Conservation (phyloP, 2,797 vertebrate genomes). For the Pempheris klunzingeri region DNA sequence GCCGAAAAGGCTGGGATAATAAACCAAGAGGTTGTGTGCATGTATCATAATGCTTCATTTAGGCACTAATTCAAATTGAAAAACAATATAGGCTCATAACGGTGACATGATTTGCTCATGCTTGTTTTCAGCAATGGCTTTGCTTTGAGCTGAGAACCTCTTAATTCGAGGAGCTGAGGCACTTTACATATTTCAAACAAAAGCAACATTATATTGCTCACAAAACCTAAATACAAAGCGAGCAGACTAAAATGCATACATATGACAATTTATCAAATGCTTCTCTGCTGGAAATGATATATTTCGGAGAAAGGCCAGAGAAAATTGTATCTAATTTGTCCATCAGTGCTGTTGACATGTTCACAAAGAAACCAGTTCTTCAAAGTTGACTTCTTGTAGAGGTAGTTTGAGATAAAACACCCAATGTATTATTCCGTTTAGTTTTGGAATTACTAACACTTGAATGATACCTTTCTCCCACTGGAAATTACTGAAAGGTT, state of each 20-base stretch:
- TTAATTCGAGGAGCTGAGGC: constrained; percentile 68
- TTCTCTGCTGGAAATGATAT: constrained; percentile 25
- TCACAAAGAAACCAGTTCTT: constrained; percentile 25
- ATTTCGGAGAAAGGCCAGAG: constrained; percentile 33
- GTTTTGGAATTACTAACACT: neutral
- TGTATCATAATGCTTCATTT: constrained; percentile 80
- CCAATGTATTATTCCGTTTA: neutral
- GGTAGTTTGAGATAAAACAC: neutral
- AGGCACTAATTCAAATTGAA: constrained; percentile 82
- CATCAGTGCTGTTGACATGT: constrained; percentile 37
- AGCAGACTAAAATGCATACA: constrained; percentile 15
- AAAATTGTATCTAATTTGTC: constrained; percentile 41
- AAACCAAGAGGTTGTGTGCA: constrained; percentile 69
- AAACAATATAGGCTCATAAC: constrained; percentile 78
- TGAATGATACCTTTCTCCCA: neutral
- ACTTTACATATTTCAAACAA: constrained; percentile 59
- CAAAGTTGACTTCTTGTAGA: constrained; percentile 5
- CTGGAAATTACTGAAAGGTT: neutral
- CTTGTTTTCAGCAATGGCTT: constrained; percentile 71
- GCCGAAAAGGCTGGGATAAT: constrained; percentile 67
- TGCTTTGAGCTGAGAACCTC: constrained; percentile 66
- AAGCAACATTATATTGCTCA: constrained; percentile 48
- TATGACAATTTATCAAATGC: constrained; percentile 42
- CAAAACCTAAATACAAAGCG: constrained; percentile 49
- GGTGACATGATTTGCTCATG: constrained; percentile 77